These are phyloP conservation scores for Rhegmatorhina hoffmannsi DNA, from an alignment of 2,113 vertebrate genomes.

Conservation along the genomic window DNA sequence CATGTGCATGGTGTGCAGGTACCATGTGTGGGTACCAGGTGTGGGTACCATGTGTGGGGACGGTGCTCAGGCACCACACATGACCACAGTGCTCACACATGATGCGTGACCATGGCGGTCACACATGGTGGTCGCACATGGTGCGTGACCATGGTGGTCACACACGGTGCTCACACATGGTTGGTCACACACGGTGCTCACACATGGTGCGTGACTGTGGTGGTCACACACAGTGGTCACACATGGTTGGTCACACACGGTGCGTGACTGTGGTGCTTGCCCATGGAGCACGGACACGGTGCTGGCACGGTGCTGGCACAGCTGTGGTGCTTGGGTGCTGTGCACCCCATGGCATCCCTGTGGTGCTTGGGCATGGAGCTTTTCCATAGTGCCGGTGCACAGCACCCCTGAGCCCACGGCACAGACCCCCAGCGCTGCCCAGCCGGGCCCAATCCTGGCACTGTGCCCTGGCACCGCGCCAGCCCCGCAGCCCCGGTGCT, in stretches of 20 bases:
- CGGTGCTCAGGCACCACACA: not conserved
- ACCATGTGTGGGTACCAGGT: not conserved
- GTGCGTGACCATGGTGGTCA: not conserved
- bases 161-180: too few species aligned
- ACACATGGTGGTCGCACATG: not conserved
- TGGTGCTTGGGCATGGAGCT: not conserved
- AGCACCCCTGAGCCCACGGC: not conserved
- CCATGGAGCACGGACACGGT: rapidly evolving
- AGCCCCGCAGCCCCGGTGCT: not conserved
- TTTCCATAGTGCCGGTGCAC: not conserved
- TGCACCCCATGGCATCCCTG: not conserved
- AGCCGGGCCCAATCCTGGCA: rapidly evolving
- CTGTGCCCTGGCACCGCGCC: not conserved
- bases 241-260: not conserved
- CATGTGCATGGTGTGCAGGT: too few species aligned
- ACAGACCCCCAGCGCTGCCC: rapidly evolving
- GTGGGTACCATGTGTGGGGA: not conserved
- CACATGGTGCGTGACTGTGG: too few species aligned
- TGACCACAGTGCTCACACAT: too few species aligned
- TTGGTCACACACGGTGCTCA: too few species aligned
- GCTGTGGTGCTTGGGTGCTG: not conserved
- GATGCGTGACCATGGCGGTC: not conserved
- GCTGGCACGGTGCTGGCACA: not conserved
- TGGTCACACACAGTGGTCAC: too few species aligned
- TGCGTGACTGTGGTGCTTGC: not conserved